Evolutionary conservation across 1,140 invertebrate species (phyloP), one percentile per base, ranked within the genome.

Genomic region (Halesus radiatus): DNA sequence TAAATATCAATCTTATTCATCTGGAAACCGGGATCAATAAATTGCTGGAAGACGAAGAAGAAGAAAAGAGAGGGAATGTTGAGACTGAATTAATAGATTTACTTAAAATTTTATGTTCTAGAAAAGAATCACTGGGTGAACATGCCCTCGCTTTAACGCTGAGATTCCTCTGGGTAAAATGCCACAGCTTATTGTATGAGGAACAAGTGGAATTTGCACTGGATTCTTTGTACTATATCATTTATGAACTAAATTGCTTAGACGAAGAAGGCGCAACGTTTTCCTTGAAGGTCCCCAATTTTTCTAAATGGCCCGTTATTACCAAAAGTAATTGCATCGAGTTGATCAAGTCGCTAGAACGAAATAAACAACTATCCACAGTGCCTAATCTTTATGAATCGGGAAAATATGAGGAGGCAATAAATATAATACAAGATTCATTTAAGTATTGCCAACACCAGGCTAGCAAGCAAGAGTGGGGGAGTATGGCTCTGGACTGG

Each of bases 341-440:
- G 73, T 85, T 86, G 37, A 87, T 90, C 13, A 88, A 87, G 78
- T 87, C 86, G 58, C 84, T 89, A 32, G 88, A 89, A 79, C 85
- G 88, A 78, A 90, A 90, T 83, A 89, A 88, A 82, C 86, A 87
- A 83, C 81, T 91, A 26, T 86, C 87, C 18, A 90, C 87, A 56
- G 88, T 91, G 15, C 88, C 93, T 84, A 88, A 90, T 76, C 85
- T 94, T 0, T 93, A 92, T 84, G 90, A 93, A 5, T 87, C 90
- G 8, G 89, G 92, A 79, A 89, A 91, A 76, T 95, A 93, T 85
- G 86, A 90, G n/a, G 92, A 94, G 84, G 89, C 95, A 0, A 87
- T 92, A 8, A 85, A 87, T 3, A 93, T 95, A 83, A 87, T 95
- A 70, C 91, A 91, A 84, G 91, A 93, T 81, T 92, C 92, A 4